phyloP scores from a whole-genome alignment of 2,888 invertebrate genomes.

The Drosophila glabriapex region DNA sequence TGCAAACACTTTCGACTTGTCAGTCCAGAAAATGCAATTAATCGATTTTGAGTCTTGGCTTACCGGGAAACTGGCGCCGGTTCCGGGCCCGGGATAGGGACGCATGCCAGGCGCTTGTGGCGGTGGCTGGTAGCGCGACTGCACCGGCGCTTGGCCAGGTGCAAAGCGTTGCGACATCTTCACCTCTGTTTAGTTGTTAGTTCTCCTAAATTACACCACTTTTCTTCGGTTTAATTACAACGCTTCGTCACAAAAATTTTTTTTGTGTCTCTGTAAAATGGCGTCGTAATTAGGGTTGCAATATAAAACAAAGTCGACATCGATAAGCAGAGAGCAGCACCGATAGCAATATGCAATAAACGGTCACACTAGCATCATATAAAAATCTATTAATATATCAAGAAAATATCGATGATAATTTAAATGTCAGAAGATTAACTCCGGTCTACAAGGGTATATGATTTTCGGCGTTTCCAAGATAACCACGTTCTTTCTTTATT shows the following conservation, averaged over 20 bases:
- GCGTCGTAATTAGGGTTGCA: constrained; percentile 61
- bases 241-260: constrained; percentile 65
- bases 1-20: constrained; percentile 74
- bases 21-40: constrained; percentile 9
- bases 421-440: neutral
- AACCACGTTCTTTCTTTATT: neutral
- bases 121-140: constrained; percentile 84
- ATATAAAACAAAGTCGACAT: constrained; percentile 4
- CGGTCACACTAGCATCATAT: constrained; percentile 22
- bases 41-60: constrained; percentile 75
- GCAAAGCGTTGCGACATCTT: constrained; percentile 84
- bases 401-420: neutral
- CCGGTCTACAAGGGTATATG: neutral
- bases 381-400: neutral
- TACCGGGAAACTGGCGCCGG: constrained; percentile 90
- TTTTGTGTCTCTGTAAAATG: constrained; percentile 62
- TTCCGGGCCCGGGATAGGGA: constrained; percentile 85
- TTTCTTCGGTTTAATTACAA: constrained; percentile 52
- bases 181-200: constrained; percentile 14
- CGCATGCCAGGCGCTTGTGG: constrained; percentile 84
- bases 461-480: neutral
- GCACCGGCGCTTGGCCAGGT: constrained; percentile 83
- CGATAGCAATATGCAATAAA: neutral
- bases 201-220: constrained; percentile 20
- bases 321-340: constrained; percentile 5